phyloP scores from a whole-genome alignment of 1,140 invertebrate species.

The Camponotus floridanus region DNA sequence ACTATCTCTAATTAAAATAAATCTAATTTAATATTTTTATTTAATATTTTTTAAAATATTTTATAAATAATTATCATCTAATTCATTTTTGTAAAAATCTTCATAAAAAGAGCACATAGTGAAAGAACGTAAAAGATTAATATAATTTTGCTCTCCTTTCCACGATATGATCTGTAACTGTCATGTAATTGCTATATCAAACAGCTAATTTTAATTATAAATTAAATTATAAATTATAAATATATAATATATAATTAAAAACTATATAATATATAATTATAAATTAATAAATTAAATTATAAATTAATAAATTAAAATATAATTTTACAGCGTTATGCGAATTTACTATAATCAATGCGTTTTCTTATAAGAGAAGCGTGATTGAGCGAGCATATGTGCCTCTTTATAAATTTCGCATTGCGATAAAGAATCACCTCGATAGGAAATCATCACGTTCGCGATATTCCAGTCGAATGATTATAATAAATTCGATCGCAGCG shows the following conservation, averaged over 20 bases:
- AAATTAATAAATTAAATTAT: too few relatives aligned
- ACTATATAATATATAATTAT: too few relatives aligned
- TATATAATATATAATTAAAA: too few relatives aligned
- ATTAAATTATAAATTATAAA: not conserved
- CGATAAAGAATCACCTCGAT: constrained; percentile 16
- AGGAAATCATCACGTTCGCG: constrained; percentile 41
- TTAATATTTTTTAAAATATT: not conserved
- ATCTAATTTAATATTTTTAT: not conserved
- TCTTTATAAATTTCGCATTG: constrained; percentile 25
- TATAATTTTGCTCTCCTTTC: not conserved
- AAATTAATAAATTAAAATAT: constrained; percentile 1
- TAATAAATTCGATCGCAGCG: constrained; percentile 57
- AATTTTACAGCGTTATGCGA: not conserved
- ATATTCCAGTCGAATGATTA: constrained; percentile 34
- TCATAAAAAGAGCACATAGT: not conserved
- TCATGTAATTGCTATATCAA: not conserved
- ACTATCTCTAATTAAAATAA: too few relatives aligned
- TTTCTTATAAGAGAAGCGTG: not conserved
- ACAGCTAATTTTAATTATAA: not conserved
- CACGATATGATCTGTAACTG: too few relatives aligned
- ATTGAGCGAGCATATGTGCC: not conserved
- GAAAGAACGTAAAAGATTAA: not conserved
- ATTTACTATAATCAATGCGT: not conserved
- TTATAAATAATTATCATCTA: not conserved
- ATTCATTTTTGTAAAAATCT: not conserved